Base-by-base conservation (phyloP, 2,113 vertebrate species). In the Hippocampus comes region DNA sequence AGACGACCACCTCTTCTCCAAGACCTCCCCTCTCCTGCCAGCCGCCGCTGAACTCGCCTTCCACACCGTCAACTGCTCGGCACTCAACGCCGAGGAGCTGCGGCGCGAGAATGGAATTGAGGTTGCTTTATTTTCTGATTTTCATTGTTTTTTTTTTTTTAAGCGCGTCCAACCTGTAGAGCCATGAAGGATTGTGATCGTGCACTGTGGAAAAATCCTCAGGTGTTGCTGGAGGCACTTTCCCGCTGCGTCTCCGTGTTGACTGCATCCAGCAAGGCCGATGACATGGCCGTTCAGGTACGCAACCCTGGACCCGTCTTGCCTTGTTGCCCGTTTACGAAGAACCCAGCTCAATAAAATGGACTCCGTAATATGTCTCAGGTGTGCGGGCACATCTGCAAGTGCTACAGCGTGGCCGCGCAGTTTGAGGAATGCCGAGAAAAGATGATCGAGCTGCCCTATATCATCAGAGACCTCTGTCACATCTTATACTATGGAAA, bases 381-480 rank as follows among this genome's bases (percentile, higher is more conserved):
- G 97, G 97, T 99, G 18, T 99, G 97, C 90, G 95, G 96, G 34
- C 94, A 99, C 85, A 90, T 98, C 86, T 97, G 97, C 77, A 95
- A 90, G 77, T 99, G 97, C 86, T 99, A 96, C 76, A 98, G 97
- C 7, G 97, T 99, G 1, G 97, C 97, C 11, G 95, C 97, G 70
- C 97, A 98, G 85, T 99, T 99, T 89, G 96, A 99, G 80, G 97
- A 98, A 20, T 99, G 97, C 91, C 93, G 97, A 82, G 97, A 99
- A 83, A 99, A 98, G 91, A 98, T 99, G 69, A 96, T 95, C 5
- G 96, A 98, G 88, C 93, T 97, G 89, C 97, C 97, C 0, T 93
- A 91, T 72, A 95, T 99, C 90, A 98, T 99, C 81, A 93, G 94
- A 79, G 96, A 99, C 82, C 93, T 99, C 56, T 99, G 97, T 82